These are phyloP conservation scores for Leptobrachium ailaonicum DNA, from an alignment of 2,113 vertebrate species.

Conservation along the genomic window DNA sequence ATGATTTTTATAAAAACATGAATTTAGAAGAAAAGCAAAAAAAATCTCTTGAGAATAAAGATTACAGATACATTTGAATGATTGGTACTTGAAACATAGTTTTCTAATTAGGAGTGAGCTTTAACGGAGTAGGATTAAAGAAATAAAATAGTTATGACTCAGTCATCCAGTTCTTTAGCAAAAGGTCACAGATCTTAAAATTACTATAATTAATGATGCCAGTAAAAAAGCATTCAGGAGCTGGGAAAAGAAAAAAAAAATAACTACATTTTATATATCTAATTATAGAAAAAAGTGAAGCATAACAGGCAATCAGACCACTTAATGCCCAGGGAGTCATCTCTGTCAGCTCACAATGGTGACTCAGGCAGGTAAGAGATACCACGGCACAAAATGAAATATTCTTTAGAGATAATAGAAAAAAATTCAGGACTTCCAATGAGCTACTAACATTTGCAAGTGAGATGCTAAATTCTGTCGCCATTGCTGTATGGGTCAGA, in stretches of 20 bases:
- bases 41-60: slow-evolving; percentile 52
- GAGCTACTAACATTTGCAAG: no score
- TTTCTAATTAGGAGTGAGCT: slow-evolving; percentile 56
- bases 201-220: slow-evolving; percentile 66
- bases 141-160: slow-evolving; percentile 45
- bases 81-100: slow-evolving; percentile 53
- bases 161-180: slow-evolving; percentile 41
- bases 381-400: no score
- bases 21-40: slow-evolving; percentile 1
- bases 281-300: no score
- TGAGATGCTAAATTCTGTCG: no score
- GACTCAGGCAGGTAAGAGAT: no score
- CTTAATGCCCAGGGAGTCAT: no score
- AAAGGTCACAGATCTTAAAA: slow-evolving; percentile 59
- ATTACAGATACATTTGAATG: slow-evolving; percentile 52
- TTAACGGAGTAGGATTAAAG: slow-evolving; percentile 51
- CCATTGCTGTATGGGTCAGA: no score
- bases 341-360: no score
- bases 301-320: no score
- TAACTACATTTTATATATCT: no score
- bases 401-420: no score
- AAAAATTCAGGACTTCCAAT: no score
- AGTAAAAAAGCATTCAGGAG: slow-evolving; percentile 49
- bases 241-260: slow-evolving; percentile 22
- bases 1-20: slow-evolving; percentile 19